Percentiles rank a stretch among this genome's conserved stretches.
Evolutionary conservation across 2,888 invertebrate species (phyloP).

Genomic region (Eilema caniola): DNA sequence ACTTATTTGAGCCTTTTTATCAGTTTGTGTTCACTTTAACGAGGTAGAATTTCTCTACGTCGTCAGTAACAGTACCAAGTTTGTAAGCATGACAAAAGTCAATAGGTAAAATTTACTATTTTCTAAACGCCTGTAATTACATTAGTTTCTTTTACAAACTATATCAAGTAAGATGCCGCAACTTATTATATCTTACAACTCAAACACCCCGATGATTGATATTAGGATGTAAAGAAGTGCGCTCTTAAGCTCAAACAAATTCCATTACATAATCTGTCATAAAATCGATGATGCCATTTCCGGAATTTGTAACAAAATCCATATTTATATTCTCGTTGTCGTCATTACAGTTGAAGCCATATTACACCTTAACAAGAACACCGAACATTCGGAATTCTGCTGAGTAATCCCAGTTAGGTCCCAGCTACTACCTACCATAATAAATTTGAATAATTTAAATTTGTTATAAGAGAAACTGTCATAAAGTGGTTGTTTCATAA

Average conservation of each 20-base stretch:
- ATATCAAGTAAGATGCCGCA: too few species aligned
- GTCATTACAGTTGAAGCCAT: constrained; percentile 23
- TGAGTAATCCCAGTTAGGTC: constrained; percentile 38
- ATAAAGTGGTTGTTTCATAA: constrained; percentile 39
- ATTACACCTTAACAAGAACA: constrained; percentile 34
- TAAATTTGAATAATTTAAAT: constrained; percentile 55
- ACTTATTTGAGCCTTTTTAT: too few species aligned
- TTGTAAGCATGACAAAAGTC: too few species aligned
- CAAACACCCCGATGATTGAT: neutral
- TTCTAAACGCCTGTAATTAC: too few species aligned
- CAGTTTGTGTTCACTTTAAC: too few species aligned
- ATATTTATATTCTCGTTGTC: constrained; percentile 33
- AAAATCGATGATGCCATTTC: constrained; percentile 37
- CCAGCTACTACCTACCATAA: constrained; percentile 29
- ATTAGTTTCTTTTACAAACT: too few species aligned
- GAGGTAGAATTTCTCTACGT: too few species aligned
- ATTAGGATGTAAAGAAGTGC: neutral
- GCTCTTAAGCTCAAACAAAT: constrained; percentile 9
- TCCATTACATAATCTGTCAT: constrained; percentile 28
- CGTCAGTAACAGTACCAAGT: too few species aligned
- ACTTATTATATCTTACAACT: too few species aligned
- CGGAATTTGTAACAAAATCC: constrained; percentile 32
- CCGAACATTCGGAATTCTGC: constrained; percentile 41
- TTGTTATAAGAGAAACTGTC: constrained; percentile 45
- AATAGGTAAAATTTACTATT: too few species aligned